phyloP scores from a whole-genome alignment of 2,888 invertebrate genomes.

The Atrina japonica region DNA sequence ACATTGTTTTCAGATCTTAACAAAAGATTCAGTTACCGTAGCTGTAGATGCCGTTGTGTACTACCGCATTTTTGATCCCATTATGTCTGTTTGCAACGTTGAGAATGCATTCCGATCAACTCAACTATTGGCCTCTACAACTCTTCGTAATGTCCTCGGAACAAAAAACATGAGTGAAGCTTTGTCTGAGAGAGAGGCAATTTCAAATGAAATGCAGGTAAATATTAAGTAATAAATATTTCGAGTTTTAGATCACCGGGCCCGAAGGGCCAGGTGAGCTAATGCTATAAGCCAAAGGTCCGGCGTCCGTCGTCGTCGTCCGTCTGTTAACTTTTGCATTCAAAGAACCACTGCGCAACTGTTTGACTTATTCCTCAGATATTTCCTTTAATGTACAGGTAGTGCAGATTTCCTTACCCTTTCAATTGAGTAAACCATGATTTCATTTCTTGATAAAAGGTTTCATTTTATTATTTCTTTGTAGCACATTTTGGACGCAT shows the following conservation, averaged over 20 bases:
- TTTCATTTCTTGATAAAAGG: not conserved
- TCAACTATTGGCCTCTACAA: slow-evolving; percentile 76
- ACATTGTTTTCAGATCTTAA: slow-evolving; percentile 74
- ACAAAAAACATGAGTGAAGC: slow-evolving; percentile 76
- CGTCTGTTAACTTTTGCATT: too few species aligned
- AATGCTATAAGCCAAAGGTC: too few species aligned
- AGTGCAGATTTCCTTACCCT: too few species aligned
- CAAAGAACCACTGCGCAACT: not conserved
- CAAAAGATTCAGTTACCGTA: slow-evolving; percentile 78
- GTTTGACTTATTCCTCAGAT: not conserved
- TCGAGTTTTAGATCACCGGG: too few species aligned
- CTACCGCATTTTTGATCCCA: slow-evolving; percentile 76
- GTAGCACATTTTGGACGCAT: slow-evolving; percentile 79
- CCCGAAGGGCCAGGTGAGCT: too few species aligned
- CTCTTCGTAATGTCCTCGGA: slow-evolving; percentile 77
- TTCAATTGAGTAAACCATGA: not conserved
- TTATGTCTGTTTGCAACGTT: slow-evolving; percentile 77
- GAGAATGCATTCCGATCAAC: slow-evolving; percentile 77
- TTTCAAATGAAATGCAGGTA: slow-evolving; percentile 77
- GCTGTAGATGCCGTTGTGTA: slow-evolving; percentile 79
- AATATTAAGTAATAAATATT: slow-evolving; percentile 3
- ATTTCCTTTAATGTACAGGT: slow-evolving; percentile 84
- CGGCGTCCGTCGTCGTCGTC: too few species aligned
- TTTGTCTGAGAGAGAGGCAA: slow-evolving; percentile 75
- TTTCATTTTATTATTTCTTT: slow-evolving; percentile 32